A percentile compares a stretch with the other conserved stretches of the same genome.
phyloP scores from a whole-genome alignment of 2,888 invertebrate species.

The Temnothorax ravouxi region DNA sequence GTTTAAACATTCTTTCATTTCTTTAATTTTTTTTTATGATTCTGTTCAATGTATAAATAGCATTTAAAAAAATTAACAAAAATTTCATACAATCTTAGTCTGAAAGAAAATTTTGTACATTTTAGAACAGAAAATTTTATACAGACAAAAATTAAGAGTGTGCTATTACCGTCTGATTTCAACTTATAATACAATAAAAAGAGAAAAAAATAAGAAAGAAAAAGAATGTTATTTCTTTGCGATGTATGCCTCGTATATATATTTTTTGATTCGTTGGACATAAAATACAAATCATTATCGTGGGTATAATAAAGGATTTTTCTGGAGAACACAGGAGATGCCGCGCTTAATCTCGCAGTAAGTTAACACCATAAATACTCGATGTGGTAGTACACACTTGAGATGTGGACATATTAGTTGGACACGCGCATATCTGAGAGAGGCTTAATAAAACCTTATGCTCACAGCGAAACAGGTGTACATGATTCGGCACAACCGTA shows the following conservation, averaged over 20 bases:
- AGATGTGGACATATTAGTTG: slow-evolving; percentile 56
- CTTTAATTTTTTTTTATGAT: neutral
- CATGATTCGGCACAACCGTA: slow-evolving; percentile 56
- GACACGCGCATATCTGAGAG: slow-evolving; percentile 38
- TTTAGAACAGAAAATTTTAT: neutral
- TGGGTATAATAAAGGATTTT: slow-evolving; percentile 17
- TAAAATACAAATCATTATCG: neutral
- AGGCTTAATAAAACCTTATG: slow-evolving; percentile 51
- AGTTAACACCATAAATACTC: slow-evolving; percentile 38
- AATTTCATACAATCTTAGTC: neutral
- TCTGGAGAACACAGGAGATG: neutral
- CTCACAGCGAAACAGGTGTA: slow-evolving; percentile 57
- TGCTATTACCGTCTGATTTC: neutral
- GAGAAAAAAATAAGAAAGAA: neutral
- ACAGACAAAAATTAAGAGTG: neutral
- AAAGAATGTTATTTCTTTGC: neutral
- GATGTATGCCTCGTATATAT: neutral
- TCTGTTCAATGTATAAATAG: neutral
- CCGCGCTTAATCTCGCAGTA: slow-evolving; percentile 29
- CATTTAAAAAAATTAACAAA: neutral
- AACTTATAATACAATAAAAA: neutral
- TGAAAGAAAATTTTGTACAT: neutral
- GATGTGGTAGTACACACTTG: slow-evolving; percentile 31
- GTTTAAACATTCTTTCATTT: neutral
- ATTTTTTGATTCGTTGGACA: slow-evolving; percentile 5